These are phyloP conservation scores for Excalfactoria chinensis DNA, from an alignment of 2,113 vertebrate genomes.

Conservation along the genomic window DNA sequence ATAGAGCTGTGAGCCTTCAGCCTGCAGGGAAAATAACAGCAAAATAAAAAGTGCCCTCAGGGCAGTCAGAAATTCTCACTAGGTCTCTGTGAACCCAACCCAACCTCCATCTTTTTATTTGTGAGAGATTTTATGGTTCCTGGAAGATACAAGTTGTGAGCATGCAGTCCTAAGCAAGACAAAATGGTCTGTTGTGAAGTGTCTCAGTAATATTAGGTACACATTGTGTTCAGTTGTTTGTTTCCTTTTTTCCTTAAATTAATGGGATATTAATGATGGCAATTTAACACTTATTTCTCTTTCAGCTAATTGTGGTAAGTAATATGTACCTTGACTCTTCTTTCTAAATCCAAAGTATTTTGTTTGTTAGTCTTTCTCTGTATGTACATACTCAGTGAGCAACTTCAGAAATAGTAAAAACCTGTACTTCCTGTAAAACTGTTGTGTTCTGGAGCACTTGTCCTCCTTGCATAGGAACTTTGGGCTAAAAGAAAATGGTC, in stretches of 20 bases:
- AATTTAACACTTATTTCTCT: background rate
- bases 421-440: background rate
- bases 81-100: background rate
- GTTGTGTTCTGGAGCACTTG: background rate
- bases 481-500: background rate
- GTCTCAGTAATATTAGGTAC: background rate
- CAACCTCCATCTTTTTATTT: background rate
- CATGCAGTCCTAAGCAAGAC: background rate
- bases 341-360: background rate
- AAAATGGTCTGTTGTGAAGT: background rate
- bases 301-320: background rate
- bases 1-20: background rate
- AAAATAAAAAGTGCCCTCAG: background rate
- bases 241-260: background rate
- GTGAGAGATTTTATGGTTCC: background rate
- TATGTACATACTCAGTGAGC: accelerated
- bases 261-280: background rate
- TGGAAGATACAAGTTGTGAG: background rate
- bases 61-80: background rate
- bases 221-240: background rate
- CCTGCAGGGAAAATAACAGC: background rate
- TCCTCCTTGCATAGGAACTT: background rate
- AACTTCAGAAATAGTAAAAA: background rate
- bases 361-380: background rate
- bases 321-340: background rate